Base-by-base conservation (phyloP, 2,113 vertebrate genomes). In the Lates calcarifer region DNA sequence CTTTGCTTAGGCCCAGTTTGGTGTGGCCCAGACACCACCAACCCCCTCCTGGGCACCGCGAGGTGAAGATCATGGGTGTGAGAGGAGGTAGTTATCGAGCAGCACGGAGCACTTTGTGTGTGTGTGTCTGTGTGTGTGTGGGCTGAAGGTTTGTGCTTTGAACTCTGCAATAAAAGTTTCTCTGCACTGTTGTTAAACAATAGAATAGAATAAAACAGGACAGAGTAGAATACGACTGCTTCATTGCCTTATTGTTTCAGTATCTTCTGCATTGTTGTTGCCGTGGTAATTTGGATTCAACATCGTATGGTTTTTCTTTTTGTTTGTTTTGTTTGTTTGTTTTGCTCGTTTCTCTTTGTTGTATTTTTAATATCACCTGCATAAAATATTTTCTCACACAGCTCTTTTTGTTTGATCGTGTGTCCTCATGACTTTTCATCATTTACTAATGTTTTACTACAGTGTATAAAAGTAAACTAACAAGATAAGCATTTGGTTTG, bases 61-160 rank as follows among this genome's bases (percentile, higher is more conserved):
- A 92, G 90, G 91, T 90, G 90, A 81, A 81, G 80, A 89, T 77
- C 84, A 76, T 72, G 87, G 85, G 33, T 88, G 85, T 79, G 77
- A 85, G 89, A 80, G 45, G 71, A 87, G 83, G 85, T 88, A 86
- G 92, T 91, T 93, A 92, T 84, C 74, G 61, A 86, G 78, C 87
- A 88, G 67, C 86, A 84, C 4, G 49, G 26, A 70, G 69, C 81
- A 29, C 66, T 20, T 2, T 79, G 24, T 77, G 41, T 80, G 41
- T 70, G 47, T 77, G 71, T 87, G 14, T 74, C 43, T 71, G 26
- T 51, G 33, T 68, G 64, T 72, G 74, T 75, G 81, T 53, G 81
- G 56, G 74, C 47, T 58, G 79, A 64, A 77, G 76, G 68, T 66
- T 71, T 70, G 67, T 14, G 77, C 88, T 85, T 89, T 86, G 61